phyloP scores from a whole-genome alignment of 2,888 invertebrate species.

The Hetaerina titia region DNA sequence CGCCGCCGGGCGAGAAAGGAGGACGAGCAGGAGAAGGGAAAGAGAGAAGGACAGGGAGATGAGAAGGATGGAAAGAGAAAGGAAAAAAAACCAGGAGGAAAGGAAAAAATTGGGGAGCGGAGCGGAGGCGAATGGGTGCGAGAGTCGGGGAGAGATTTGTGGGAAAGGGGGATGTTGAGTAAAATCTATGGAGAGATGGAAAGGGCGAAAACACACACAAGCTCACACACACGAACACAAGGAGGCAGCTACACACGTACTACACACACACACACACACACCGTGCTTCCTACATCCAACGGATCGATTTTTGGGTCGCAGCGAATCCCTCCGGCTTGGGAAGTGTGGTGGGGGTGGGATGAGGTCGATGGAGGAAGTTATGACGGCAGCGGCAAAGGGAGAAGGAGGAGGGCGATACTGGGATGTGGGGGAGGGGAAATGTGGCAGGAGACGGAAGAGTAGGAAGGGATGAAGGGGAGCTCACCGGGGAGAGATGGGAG shows the following conservation, averaged over 20 bases:
- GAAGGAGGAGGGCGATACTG: neutral
- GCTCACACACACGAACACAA: neutral
- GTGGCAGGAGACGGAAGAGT: neutral
- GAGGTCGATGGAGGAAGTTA: constrained; percentile 16
- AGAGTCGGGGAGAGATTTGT: neutral
- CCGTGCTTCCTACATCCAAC: neutral
- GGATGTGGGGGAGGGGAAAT: neutral
- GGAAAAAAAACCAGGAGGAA: neutral
- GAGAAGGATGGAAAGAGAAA: neutral
- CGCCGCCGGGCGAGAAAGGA: neutral
- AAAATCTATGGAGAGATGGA: constrained; percentile 16
- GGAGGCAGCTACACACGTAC: neutral
- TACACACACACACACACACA: neutral
- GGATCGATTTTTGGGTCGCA: constrained; percentile 57
- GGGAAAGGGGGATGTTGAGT: neutral
- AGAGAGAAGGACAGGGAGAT: neutral
- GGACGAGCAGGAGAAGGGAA: neutral
- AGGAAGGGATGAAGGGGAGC: neutral
- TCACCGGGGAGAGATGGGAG: neutral
- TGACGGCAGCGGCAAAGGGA: neutral
- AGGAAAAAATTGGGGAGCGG: no score
- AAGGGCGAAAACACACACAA: neutral
- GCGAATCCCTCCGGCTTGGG: neutral
- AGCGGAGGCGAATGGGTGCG: neutral
- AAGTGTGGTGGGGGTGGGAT: neutral